Base-by-base conservation (phyloP, 2,797 vertebrate genomes). In the Pantherophis alleghaniensis region DNA sequence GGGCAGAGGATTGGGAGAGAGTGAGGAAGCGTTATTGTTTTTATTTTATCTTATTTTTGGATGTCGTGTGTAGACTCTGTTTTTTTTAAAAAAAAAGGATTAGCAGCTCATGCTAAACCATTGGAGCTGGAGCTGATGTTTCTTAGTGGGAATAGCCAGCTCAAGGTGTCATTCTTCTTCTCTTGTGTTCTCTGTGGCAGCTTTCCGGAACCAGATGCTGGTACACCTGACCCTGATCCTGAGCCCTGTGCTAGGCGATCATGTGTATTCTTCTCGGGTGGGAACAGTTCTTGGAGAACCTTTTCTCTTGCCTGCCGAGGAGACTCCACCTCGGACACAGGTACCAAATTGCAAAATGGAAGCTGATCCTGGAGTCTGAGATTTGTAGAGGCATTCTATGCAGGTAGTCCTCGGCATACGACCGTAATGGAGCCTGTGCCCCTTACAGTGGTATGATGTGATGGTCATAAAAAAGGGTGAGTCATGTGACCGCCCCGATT, bases 161-260 rank as follows among this genome's bases (percentile, higher is more conserved):
- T 47, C 22, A 16, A 24, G 55, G 7, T 60, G 16, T 55, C 14
- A 7, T 1, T 20, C 11, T 1, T 5, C 18, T 51, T 74, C 20
- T 63, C n/a, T 28, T 51, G 4, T 18, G 59, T 79, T 14, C 89
- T 60, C 69, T 14, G 88, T 37, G 56, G 47, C 95, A 98, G 98
- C 94, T 37, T 98, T 98, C 91, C 96, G 97, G 0, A 92, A 91
- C 55, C 98, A 98, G 92, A 97, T 98, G 9, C 96, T 94, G 55
- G 97, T 97, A 0, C 98, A 98, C 90, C 95, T 98, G 95, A 93
- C 92, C 0, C 91, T 97, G 4, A 96, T 98, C 93, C 96, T 98
- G 90, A 98, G 98, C 90, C 97, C 97, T 0, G 93, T 96, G 2
- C 96, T 98, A 16, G 98, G 98, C 0, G 98, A 98, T 93, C 98